Evolutionary conservation across 2,888 invertebrate genomes (phyloP), one percentile per base, ranked within the genome.

Genomic region (Acleris cristana): DNA sequence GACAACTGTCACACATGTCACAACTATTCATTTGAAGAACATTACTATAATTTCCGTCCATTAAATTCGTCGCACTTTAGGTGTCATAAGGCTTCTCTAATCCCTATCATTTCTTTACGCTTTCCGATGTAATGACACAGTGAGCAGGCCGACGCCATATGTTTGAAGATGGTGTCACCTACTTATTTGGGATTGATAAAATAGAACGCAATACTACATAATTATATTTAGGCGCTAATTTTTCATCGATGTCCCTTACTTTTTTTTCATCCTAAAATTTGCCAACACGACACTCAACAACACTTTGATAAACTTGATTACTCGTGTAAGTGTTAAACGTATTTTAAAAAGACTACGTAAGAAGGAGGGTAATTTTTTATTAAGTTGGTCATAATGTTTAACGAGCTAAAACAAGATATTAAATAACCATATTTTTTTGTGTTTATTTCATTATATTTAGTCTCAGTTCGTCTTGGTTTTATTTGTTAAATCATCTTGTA

Each of bases 171-270:
- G 80, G 80, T 87, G 87, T 89, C 88, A 88, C 84, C 85, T 84
- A 82, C 85, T 90, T 90, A 90, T 89, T 86, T 82, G 82, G 85
- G 78, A 86, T 85, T 88, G 87, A 90, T 88, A 87, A 88, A 89
- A 88, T 88, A 88, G 83, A 54, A 81, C 79, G 80, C 74, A 75
- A 74, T 78, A 82, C 81, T 82, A 83, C 79, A 82, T 73, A 34
- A 34, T 34, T 34, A 76, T 75, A 76, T 79, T 80, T 80, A 10
- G 34, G 34, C 34, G 3, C 3, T 0, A 3, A 34, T 8, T 10
- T 34, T 34, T 10, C 34, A 10, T 34, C 10, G 44, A 14, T 14
- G 53, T 18, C 56, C 52, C 63, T 76, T n/a, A 81, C 34, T 14
- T 40, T 40, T 6, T 14, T 4, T 14, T 40, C 10, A 0, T 40